Evolutionary conservation across 2,888 invertebrate genomes (phyloP), one percentile per base, ranked within the genome.

Genomic region (Orchesellides sinensis): DNA sequence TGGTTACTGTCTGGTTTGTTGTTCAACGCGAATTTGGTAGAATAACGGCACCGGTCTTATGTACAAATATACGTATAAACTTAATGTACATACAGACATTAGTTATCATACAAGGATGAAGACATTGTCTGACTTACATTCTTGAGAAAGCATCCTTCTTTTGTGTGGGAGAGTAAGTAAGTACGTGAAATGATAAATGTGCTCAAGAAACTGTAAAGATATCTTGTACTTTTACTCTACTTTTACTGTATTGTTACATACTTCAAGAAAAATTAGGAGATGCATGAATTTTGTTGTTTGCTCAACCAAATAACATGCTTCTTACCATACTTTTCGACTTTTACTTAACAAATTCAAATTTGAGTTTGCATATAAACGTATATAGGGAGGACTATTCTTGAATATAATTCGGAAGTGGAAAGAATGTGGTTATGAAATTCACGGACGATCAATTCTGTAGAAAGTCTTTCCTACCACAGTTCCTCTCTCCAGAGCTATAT

Each of bases 271-370:
- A 79, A 79, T 70, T 79, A 79, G 65, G 70, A 70, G 65, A 70
- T 70, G 79, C 70, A 79, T 79, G 79, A 79, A 79, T 79, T 79
- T 79, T 54, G 79, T 79, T 79, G 79, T 79, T 79, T 79, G 70
- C 49, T 79, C 70, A 79, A 79, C 70, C 79, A 70, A 70, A 79
- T 63, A 79, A 79, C 68, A 47, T 69, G 66, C 69, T 69, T 29
- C 54, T 29, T 6, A 49, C 10, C 10, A 35, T 40, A 6, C 32
- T 45, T 27, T 27, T 27, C 49, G n/a, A 66, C 66, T 66, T 47
- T 66, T 66, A 66, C 66, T 47, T 25, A n/a, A n/a, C n/a, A n/a
- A n/a, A n/a, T 40, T 40, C 40, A 40, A 40, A 40, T 40, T n/a
- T 40, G 40, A 14, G 10, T 14, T 40, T 40, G 40, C 40, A n/a